Evolutionary conservation across 1,140 invertebrate genomes (phyloP).

Genomic region (Akabosia matsudoensis): DNA sequence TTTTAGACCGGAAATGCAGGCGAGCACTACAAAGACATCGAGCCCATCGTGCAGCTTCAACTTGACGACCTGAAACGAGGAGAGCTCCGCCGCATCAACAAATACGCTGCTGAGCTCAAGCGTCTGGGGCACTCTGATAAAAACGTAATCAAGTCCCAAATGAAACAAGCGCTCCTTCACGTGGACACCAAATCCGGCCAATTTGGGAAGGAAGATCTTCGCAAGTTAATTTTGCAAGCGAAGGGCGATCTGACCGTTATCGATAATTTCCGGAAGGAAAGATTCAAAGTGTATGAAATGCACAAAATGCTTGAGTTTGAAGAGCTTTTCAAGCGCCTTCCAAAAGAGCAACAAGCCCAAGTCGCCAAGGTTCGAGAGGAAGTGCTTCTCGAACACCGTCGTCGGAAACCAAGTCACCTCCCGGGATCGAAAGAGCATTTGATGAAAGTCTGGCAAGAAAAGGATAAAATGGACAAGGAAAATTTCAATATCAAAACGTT

Average conservation of each 20-base stretch:
- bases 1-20: too few relatives aligned
- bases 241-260: too few relatives aligned
- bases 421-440: neutral
- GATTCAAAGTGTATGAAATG: constrained; percentile 1
- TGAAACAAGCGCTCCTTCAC: too few relatives aligned
- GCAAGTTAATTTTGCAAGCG: neutral
- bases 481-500: neutral
- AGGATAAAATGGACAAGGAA: neutral
- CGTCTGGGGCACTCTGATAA: too few relatives aligned
- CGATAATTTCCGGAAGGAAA: neutral
- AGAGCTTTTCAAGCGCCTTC: neutral
- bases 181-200: too few relatives aligned
- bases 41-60: too few relatives aligned
- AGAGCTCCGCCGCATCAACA: too few relatives aligned
- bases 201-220: neutral
- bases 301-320: neutral
- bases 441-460: neutral
- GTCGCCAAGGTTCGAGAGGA: neutral
- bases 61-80: too few relatives aligned
- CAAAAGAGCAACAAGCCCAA: neutral
- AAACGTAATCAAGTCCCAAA: too few relatives aligned
- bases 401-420: neutral
- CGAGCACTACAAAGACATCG: too few relatives aligned
- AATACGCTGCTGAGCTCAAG: too few relatives aligned
- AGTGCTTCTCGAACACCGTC: neutral